Percentiles rank a stretch among this genome's conserved stretches.
Evolutionary conservation across 2,888 invertebrate species (phyloP).

Genomic region (Synergus japonicus): DNA sequence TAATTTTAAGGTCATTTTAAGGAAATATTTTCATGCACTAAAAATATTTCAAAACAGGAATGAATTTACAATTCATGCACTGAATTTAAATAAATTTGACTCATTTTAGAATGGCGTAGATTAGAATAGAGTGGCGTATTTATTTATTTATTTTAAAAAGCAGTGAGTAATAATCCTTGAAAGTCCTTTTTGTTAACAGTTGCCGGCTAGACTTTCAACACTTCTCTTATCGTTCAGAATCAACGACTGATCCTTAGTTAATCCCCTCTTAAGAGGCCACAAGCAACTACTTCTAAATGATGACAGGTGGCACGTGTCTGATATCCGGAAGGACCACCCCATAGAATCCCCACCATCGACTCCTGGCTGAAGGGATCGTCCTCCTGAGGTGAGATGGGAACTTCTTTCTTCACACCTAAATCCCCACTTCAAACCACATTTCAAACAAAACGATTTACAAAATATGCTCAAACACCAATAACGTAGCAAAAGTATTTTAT

Average conservation of each 20-base stretch:
- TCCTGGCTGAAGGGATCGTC: constrained; percentile 18
- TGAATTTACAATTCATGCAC: not conserved
- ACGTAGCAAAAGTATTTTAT: not conserved
- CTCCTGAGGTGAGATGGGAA: not conserved
- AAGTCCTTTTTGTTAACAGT: not conserved
- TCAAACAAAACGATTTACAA: not conserved
- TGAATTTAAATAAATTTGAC: not conserved
- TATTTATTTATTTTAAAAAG: not conserved
- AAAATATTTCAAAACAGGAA: too few species aligned
- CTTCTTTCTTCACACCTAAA: constrained; percentile 12
- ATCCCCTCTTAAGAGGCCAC: constrained; percentile 52
- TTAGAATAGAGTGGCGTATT: too few species aligned
- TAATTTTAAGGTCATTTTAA: not conserved
- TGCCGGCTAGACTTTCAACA: not conserved
- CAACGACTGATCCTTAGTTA: constrained; percentile 55
- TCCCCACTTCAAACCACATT: not conserved
- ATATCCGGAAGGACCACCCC: constrained; percentile 67
- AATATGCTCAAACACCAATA: not conserved
- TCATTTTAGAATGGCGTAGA: not conserved
- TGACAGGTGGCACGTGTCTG: constrained; percentile 74
- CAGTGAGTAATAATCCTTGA: not conserved
- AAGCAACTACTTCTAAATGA: constrained; percentile 44
- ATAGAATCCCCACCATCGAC: constrained; percentile 62
- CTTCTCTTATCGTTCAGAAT: constrained; percentile 38
- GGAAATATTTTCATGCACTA: not conserved